Conservation (phyloP, 2,797 vertebrate genomes). For the Danio choprae region DNA sequence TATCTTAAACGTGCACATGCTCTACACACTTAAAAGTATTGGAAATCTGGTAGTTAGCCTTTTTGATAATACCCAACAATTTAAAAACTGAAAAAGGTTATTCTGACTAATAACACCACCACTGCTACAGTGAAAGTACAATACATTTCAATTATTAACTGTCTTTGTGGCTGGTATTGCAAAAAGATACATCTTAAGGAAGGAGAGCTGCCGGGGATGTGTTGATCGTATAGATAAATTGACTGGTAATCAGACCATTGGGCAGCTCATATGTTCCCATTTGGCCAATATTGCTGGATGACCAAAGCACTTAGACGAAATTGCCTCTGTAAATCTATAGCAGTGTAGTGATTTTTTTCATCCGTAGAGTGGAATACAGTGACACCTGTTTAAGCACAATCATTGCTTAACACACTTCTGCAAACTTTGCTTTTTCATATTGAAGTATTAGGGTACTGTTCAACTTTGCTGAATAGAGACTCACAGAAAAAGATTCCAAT, state of each 20-base stretch:
- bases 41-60: not conserved
- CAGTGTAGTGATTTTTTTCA: conserved; percentile 39
- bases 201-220: conserved; percentile 36
- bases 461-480: not conserved
- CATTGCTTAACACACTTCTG: not conserved
- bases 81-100: not conserved
- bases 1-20: not conserved
- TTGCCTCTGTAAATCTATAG: conserved; percentile 67
- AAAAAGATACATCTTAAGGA: conserved; percentile 8
- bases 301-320: conserved; percentile 71
- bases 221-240: conserved; percentile 66
- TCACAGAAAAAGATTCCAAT: not conserved
- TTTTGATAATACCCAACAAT: not conserved
- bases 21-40: not conserved
- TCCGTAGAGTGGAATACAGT: conserved; percentile 36
- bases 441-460: not conserved
- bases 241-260: conserved; percentile 57
- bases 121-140: not conserved
- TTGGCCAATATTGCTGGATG: conserved; percentile 68
- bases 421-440: conserved; percentile 13
- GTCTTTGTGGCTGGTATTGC: conserved; percentile 13
- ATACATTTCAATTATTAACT: conserved; percentile 18
- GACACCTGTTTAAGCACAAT: not conserved
- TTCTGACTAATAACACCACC: not conserved
- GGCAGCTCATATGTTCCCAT: conserved; percentile 54